These are phyloP conservation scores for Eulemur mongoz DNA, from an alignment of 2,797 vertebrate genomes.

Conservation along the genomic window DNA sequence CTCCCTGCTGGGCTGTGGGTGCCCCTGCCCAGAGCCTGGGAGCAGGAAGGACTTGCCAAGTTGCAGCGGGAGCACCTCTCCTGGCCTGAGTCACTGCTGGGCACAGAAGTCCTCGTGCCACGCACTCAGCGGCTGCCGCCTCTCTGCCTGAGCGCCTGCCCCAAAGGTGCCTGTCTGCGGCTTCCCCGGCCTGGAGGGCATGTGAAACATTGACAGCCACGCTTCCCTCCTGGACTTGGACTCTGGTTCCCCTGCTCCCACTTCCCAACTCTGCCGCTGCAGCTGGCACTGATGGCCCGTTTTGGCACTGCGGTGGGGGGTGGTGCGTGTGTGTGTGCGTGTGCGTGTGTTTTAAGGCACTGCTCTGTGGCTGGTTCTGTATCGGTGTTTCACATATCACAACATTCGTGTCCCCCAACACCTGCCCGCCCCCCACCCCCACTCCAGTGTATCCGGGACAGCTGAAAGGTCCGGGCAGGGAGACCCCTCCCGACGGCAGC, in stretches of 20 bases:
- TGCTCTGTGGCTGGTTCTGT: background rate
- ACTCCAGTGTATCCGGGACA: background rate
- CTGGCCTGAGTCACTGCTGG: accelerated
- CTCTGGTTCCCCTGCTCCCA: no score
- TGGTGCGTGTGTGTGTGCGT: accelerated
- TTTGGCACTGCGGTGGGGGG: accelerated
- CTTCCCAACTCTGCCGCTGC: background rate
- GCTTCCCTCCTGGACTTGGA: background rate
- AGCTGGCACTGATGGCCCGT: accelerated
- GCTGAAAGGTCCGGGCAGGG: accelerated
- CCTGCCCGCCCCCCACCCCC: background rate
- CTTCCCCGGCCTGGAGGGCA: no score
- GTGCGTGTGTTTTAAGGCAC: accelerated
- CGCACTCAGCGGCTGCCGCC: background rate
- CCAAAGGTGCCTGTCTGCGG: accelerated
- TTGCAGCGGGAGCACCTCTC: accelerated
- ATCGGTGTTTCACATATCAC: background rate
- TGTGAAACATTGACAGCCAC: background rate
- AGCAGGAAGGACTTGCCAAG: no score
- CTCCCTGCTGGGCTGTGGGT: accelerated
- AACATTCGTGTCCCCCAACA: background rate
- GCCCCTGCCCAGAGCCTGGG: background rate
- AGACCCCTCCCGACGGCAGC: accelerated
- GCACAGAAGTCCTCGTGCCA: no score
- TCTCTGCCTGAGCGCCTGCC: no score